Evolutionary conservation across 2,888 invertebrate genomes (phyloP).

Genomic region (Pheosia tremula): DNA sequence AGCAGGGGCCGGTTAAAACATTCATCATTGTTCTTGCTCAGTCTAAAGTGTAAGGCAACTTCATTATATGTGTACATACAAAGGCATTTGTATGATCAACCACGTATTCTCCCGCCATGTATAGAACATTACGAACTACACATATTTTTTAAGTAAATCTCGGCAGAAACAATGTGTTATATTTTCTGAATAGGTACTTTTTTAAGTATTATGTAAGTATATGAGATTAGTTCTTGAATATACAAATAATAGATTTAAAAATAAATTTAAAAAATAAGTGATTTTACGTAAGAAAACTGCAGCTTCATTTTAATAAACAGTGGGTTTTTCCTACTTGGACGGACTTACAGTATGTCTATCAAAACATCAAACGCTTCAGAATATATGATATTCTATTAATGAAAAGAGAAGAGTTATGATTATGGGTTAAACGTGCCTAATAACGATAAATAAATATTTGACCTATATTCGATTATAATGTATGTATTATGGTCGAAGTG

Average conservation of each 20-base stretch:
- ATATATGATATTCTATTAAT: neutral
- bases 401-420: neutral
- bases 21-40: neutral
- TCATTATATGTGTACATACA: neutral
- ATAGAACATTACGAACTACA: too few relatives aligned
- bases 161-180: too few relatives aligned
- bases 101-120: too few relatives aligned
- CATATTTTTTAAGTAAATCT: too few relatives aligned
- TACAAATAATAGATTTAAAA: too few relatives aligned
- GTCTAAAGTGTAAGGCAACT: neutral
- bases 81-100: too few relatives aligned
- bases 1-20: neutral
- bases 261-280: too few relatives aligned
- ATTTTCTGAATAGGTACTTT: too few relatives aligned
- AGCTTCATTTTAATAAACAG: neutral
- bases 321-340: neutral
- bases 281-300: too few relatives aligned
- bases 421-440: neutral
- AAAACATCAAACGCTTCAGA: neutral
- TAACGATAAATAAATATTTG: constrained; percentile 26
- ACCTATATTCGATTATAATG: constrained; percentile 19
- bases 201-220: too few relatives aligned
- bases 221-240: too few relatives aligned
- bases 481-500: neutral
- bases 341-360: neutral